Evolutionary conservation across 2,113 vertebrate species (phyloP).

Genomic region (Pungitius pungitius): DNA sequence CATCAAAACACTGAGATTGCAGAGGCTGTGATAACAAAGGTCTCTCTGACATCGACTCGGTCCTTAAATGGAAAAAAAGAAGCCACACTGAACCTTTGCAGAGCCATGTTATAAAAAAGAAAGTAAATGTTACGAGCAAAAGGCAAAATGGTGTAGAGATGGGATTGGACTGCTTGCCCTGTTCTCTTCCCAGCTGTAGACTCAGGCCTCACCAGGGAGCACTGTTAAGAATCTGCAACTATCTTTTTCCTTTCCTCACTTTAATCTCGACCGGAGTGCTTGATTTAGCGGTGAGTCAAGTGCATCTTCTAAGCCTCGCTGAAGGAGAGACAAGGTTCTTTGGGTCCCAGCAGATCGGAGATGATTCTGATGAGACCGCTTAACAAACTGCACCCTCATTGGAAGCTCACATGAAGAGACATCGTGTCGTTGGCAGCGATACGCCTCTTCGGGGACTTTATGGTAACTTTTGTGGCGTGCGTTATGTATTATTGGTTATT

Average conservation of each 20-base stretch:
- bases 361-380: slow-evolving; percentile 35
- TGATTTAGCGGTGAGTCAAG: slow-evolving; percentile 49
- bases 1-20: background rate
- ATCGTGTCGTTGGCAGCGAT: slow-evolving; percentile 3
- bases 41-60: background rate
- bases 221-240: slow-evolving; percentile 53
- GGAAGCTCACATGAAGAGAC: slow-evolving; percentile 32
- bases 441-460: background rate
- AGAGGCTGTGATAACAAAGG: slow-evolving; percentile 7
- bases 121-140: slow-evolving; percentile 4
- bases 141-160: slow-evolving; percentile 8
- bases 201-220: slow-evolving; percentile 30
- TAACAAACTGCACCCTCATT: slow-evolving; percentile 32
- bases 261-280: slow-evolving; percentile 59
- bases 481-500: background rate
- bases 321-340: slow-evolving; percentile 67
- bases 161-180: slow-evolving; percentile 35
- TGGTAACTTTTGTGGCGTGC: background rate
- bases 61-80: slow-evolving; percentile 23
- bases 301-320: slow-evolving; percentile 41
- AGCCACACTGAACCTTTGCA: background rate
- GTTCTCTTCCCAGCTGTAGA: slow-evolving; percentile 31
- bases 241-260: slow-evolving; percentile 36
- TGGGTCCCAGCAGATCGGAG: slow-evolving; percentile 45
- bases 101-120: slow-evolving; percentile 9